phyloP scores from a whole-genome alignment of 1,140 invertebrate genomes.

The Diprion similis region DNA sequence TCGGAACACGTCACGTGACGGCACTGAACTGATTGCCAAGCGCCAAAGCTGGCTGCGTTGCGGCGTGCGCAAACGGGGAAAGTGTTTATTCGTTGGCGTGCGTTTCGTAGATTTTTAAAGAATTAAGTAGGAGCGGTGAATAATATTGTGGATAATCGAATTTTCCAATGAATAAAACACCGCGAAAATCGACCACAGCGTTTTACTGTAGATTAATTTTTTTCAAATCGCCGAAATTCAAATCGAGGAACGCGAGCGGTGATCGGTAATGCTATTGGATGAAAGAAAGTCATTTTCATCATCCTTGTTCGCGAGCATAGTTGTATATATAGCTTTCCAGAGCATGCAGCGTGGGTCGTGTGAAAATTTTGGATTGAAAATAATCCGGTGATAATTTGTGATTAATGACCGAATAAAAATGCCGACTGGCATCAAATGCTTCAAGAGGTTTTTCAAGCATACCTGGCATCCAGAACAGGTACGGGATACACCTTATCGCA shows the following conservation, averaged over 20 bases:
- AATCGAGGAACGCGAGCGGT: neutral
- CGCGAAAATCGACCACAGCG: neutral
- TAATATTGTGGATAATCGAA: neutral
- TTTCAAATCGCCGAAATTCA: neutral
- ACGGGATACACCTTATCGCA: conserved; percentile 12
- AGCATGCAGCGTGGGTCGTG: neutral
- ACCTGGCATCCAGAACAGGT: conserved; percentile 55
- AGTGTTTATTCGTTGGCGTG: neutral
- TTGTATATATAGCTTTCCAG: neutral
- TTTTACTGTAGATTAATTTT: neutral
- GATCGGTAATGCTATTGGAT: too few relatives aligned
- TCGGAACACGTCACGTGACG: neutral
- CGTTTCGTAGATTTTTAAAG: neutral
- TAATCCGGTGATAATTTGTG: conserved; percentile 1
- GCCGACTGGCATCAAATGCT: conserved; percentile 44
- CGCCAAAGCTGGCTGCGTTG: neutral
- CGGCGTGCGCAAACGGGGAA: neutral
- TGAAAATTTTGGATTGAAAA: neutral
- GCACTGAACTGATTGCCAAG: too few relatives aligned
- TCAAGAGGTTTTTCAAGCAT: conserved; percentile 51
- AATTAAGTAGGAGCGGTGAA: neutral
- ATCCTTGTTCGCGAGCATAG: too few relatives aligned
- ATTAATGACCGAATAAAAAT: conserved; percentile 2
- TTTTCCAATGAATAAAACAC: neutral
- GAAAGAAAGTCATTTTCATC: too few relatives aligned